Conservation (phyloP, 53 echinoderm and acorn worm genomes). For the Mesocentrotus franciscanus region DNA sequence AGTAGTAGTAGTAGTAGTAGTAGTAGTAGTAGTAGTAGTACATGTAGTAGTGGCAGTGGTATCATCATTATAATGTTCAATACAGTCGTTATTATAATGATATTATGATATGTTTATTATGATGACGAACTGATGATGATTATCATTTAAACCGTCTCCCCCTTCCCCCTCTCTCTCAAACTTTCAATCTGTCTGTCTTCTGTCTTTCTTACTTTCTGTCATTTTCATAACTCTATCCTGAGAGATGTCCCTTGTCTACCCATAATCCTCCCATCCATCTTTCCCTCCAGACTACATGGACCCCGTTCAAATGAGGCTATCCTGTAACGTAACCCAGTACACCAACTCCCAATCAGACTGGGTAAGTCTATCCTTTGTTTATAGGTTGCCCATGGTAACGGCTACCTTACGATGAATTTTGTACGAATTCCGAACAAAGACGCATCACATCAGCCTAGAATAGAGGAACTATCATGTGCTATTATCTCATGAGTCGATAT, state of each 20-base stretch:
- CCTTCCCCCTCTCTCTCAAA: too few relatives aligned
- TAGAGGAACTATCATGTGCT: neutral
- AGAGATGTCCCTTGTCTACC: neutral
- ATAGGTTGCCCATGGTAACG: slow-evolving; percentile 7
- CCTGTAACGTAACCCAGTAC: neutral
- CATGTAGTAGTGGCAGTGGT: too few relatives aligned
- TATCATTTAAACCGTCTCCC: too few relatives aligned
- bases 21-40: too few relatives aligned
- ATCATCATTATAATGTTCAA: too few relatives aligned
- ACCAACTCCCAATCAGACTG: neutral
- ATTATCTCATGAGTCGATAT: neutral
- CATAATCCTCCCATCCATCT: neutral
- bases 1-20: too few relatives aligned
- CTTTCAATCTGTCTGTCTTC: neutral
- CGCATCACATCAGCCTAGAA: neutral
- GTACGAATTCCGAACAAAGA: slow-evolving; percentile 39
- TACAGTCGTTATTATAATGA: too few relatives aligned
- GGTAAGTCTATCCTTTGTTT: slow-evolving; percentile 41
- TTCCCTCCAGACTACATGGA: neutral
- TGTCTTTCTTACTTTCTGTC: neutral
- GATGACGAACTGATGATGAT: too few relatives aligned
- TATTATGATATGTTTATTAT: too few relatives aligned
- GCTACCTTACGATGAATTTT: neutral
- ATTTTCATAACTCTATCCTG: neutral
- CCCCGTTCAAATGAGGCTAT: neutral